phyloP scores from a whole-genome alignment of 2,797 vertebrate species.

The Poecilia gillii region DNA sequence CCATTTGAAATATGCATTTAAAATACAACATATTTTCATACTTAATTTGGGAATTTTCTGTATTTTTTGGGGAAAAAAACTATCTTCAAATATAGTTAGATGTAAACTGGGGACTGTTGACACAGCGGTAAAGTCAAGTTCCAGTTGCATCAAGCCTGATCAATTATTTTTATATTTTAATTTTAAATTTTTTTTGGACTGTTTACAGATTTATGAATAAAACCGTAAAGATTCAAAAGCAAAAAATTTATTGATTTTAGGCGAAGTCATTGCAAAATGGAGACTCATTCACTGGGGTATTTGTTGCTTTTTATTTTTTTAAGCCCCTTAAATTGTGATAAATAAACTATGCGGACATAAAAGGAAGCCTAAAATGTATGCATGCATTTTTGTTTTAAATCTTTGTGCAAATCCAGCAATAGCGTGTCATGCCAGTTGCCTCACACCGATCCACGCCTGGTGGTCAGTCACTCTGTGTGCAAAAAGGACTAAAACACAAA shows the following conservation, averaged over 20 bases:
- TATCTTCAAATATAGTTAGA: background rate
- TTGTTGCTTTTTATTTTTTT: background rate
- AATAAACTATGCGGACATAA: background rate
- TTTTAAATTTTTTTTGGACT: background rate
- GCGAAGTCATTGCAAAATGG: background rate
- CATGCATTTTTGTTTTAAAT: background rate
- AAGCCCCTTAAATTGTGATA: background rate
- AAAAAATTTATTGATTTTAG: background rate
- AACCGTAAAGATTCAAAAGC: background rate
- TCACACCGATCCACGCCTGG: background rate
- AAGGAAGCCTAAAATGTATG: background rate
- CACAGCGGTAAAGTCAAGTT: background rate
- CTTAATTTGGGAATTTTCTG: background rate
- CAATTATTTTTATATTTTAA: background rate
- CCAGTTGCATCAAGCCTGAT: background rate
- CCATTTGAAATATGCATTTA: background rate
- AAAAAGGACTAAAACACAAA: background rate
- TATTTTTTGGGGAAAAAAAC: background rate
- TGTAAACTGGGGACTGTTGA: background rate
- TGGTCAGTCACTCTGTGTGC: background rate
- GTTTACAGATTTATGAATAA: background rate
- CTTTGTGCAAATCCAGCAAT: background rate
- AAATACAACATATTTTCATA: background rate
- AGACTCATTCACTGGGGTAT: background rate
- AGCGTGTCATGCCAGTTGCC: background rate